Base-by-base conservation (phyloP, 1,140 invertebrate species). In the Ditylenchus dipsaci region DNA sequence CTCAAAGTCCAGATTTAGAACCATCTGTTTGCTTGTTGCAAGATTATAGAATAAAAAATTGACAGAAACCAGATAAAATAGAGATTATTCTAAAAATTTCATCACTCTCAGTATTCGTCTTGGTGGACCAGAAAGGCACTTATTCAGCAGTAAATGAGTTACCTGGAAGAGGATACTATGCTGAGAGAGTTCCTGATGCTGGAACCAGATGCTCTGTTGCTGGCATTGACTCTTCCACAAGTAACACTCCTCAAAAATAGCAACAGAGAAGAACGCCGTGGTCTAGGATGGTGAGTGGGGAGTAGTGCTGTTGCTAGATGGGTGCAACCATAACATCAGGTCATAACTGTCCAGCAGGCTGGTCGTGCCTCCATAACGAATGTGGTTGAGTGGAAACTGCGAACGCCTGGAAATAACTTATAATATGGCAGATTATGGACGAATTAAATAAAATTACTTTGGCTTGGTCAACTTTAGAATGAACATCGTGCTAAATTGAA, bases 391-490 rank as follows among this genome's bases (percentile, higher is more conserved):
- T 43, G 47, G 21, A 23, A 57, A 56, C n/a, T 13, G 42, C 29
- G 65, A 53, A 27, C 27, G 17, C 23, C 57, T 61, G n/a, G 26
- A 61, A 29, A n/a, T 26, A 27, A n/a, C 8, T 61, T 61, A 61
- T 5, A 61, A 8, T 8, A 13, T 5, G 26, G 11, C 27, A 69
- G 30, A 69, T 49, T 26, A 38, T 69, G 45, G 17, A 69, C 61
- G 17, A 21, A 13, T 15, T 67, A 27, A 26, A 5, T 5, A 13
- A 1, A 11, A n/a, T 5, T 71, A 69, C 67, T 69, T 69, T 57
- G 68, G 68, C 45, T 69, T 69, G 15, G 68, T 69, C 26, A 69
- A 33, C 29, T 69, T 69, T 15, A 70, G 23, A 70, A 69, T 69
- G 38, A 69, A 38, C 45, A 66, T 58, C 21, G 67, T 69, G 65